phyloP scores from a whole-genome alignment of 2,797 vertebrate species.

The Onychomys leucogaster region DNA sequence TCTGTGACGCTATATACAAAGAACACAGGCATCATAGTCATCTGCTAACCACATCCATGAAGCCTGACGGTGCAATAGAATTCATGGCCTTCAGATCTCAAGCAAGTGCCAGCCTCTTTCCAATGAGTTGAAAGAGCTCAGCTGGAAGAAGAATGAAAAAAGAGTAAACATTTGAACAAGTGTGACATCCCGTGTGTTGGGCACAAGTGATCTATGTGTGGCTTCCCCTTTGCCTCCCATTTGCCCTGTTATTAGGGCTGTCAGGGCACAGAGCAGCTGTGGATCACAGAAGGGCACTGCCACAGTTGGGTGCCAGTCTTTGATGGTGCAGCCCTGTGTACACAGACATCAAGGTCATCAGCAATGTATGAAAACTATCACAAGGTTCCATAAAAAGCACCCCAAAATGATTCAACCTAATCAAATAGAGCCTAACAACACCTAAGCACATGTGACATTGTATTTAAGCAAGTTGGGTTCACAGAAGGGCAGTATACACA shows the following conservation, averaged over 20 bases:
- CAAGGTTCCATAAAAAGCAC: conserved; percentile 61
- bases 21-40: conserved; percentile 74
- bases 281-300: conserved; percentile 71
- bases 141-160: conserved; percentile 73
- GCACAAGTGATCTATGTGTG: conserved; percentile 61
- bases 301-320: conserved; percentile 73
- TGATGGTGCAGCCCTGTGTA: conserved; percentile 69
- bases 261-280: conserved; percentile 70
- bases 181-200: conserved; percentile 69
- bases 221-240: conserved; percentile 51
- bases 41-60: conserved; percentile 81
- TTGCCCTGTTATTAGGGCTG: conserved; percentile 61
- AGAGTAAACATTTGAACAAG: conserved; percentile 77
- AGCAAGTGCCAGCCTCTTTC: conserved; percentile 38
- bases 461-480: background rate
- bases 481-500: background rate
- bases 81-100: conserved; percentile 78
- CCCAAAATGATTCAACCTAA: conserved; percentile 50
- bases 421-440: conserved; percentile 36
- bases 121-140: conserved; percentile 78
- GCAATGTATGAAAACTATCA: conserved; percentile 76
- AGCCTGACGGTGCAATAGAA: conserved; percentile 57
- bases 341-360: conserved; percentile 77
- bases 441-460: background rate
- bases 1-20: conserved; percentile 81